These are phyloP conservation scores for Trochalopteron elliotii DNA, from an alignment of 2,113 vertebrate species.

Conservation along the genomic window DNA sequence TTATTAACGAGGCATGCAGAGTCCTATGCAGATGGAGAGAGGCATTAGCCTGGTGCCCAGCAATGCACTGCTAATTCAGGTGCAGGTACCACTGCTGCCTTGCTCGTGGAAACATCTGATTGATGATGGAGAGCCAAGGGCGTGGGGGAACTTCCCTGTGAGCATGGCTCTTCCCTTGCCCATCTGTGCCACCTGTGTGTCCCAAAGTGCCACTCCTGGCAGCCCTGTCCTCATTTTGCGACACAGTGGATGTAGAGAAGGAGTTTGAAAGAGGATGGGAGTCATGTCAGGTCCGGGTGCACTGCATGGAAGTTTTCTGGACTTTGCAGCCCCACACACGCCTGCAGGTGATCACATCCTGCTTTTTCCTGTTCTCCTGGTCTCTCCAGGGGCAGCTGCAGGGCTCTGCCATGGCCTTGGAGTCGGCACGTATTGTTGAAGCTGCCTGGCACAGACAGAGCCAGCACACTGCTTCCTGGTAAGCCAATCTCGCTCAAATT, in stretches of 20 bases:
- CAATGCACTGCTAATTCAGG: background rate
- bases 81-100: background rate
- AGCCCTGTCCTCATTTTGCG: background rate
- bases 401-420: background rate
- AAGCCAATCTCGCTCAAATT: constrained; percentile 28
- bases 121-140: background rate
- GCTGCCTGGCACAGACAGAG: background rate
- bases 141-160: background rate
- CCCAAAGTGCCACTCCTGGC: background rate
- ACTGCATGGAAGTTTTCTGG: background rate
- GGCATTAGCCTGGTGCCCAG: background rate
- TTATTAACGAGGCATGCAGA: background rate
- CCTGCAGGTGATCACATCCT: background rate
- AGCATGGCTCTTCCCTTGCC: background rate
- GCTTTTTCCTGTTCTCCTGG: background rate
- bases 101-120: background rate
- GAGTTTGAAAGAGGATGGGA: background rate
- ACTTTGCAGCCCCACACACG: background rate
- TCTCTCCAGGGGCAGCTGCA: background rate
- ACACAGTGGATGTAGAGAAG: background rate
- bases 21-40: background rate
- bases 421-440: background rate
- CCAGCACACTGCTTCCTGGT: background rate
- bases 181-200: background rate
- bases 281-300: no score